Percentiles rank a stretch among this genome's conserved stretches.
phyloP scores from a whole-genome alignment of 2,888 invertebrate genomes.

The Parnassius glacialis region DNA sequence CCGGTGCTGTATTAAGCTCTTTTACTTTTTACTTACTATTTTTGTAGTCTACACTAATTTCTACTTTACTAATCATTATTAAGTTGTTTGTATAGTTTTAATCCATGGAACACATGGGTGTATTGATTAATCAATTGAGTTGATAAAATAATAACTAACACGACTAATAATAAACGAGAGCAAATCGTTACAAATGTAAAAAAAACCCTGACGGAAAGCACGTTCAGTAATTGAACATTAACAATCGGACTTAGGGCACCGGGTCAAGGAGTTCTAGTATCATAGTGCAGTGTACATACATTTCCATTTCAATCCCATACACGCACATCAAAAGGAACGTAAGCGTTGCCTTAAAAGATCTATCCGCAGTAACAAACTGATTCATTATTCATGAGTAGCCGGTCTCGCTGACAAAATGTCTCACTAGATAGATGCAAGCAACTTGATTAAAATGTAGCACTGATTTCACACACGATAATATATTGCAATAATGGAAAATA shows the following conservation, averaged over 20 bases:
- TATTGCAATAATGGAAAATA: conserved; percentile 8
- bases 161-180: conserved; percentile 10
- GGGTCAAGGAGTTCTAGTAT: conserved; percentile 67
- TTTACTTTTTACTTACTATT: too few species aligned
- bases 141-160: conserved; percentile 23
- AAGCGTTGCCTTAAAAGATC: conserved; percentile 29
- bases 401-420: conserved; percentile 21
- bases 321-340: conserved; percentile 30
- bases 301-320: conserved; percentile 60
- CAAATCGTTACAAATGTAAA: conserved; percentile 23
- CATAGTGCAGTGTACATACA: conserved; percentile 50
- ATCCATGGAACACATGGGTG: too few species aligned
- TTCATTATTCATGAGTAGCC: conserved; percentile 32
- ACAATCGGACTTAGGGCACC: conserved; percentile 55
- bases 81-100: too few species aligned
- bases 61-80: too few species aligned
- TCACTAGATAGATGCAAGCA: conserved; percentile 3
- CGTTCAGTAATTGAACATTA: conserved; percentile 49
- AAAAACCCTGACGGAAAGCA: conserved; percentile 47
- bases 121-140: neutral
- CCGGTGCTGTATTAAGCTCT: too few species aligned
- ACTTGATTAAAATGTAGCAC: conserved; percentile 12
- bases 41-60: too few species aligned
- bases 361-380: conserved; percentile 30
- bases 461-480: conserved; percentile 7